These are phyloP conservation scores for Rhogogaster chlorosoma DNA, from an alignment of 2,888 invertebrate species.

Conservation along the genomic window DNA sequence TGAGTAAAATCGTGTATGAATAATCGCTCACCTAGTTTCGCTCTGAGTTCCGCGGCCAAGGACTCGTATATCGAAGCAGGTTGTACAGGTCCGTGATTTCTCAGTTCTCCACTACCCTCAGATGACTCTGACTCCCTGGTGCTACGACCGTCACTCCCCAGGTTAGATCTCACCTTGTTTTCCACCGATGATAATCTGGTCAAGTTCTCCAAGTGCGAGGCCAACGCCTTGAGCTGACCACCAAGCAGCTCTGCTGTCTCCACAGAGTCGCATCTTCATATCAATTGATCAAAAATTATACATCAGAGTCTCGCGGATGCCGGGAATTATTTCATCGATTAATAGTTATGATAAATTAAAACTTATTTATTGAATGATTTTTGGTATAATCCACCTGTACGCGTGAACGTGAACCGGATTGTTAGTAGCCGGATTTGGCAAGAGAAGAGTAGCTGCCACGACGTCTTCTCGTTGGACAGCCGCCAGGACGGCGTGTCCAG, in stretches of 20 bases:
- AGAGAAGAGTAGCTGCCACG: constrained; percentile 94
- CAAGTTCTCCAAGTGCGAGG: constrained; percentile 72
- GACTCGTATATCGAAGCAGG: constrained; percentile 93
- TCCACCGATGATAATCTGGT: constrained; percentile 81
- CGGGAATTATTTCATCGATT: no score
- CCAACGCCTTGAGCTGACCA: constrained; percentile 90
- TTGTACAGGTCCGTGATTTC: constrained; percentile 85
- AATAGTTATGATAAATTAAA: no score
- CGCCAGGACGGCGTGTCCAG: constrained; percentile 95
- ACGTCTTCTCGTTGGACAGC: constrained; percentile 95
- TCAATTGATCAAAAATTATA: neutral
- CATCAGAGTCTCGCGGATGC: no score
- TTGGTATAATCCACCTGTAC: constrained; percentile 77
- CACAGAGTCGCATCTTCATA: constrained; percentile 91
- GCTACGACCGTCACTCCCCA: constrained; percentile 81
- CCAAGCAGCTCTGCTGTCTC: constrained; percentile 94
- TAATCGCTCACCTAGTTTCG: constrained; percentile 81
- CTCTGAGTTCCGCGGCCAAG: constrained; percentile 93
- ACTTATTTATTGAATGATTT: neutral
- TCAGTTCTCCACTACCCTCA: constrained; percentile 86
- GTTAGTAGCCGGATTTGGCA: constrained; percentile 96
- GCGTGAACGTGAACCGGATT: constrained; percentile 98
- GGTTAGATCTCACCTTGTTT: constrained; percentile 92
- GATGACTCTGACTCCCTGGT: constrained; percentile 86
- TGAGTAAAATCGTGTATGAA: neutral